A percentile compares a stretch with the other conserved stretches of the same genome.
Conservation (phyloP, 2,888 invertebrate species). For the Poecilobothrus nobilitatus region DNA sequence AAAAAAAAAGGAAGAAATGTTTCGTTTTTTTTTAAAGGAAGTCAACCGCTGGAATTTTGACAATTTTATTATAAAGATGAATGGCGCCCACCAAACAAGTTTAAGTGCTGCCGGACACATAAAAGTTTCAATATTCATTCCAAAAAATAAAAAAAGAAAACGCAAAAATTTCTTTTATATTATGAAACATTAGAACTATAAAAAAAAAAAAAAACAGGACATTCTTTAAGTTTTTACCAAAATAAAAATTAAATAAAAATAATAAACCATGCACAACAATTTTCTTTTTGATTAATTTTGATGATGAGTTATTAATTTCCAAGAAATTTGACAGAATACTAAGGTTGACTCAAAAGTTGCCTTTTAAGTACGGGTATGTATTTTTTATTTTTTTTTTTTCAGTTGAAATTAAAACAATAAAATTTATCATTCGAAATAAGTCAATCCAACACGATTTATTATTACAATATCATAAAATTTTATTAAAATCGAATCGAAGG, state of each 20-base stretch:
- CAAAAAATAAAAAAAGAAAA: constrained; percentile 22
- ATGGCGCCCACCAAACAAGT: constrained; percentile 38
- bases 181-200: not conserved
- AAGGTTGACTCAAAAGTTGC: not conserved
- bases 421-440: too few relatives aligned
- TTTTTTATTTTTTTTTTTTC: too few relatives aligned
- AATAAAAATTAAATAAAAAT: not conserved
- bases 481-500: too few relatives aligned
- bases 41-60: constrained; percentile 27
- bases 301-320: constrained; percentile 6
- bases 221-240: not conserved
- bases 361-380: too few relatives aligned
- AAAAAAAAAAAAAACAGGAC: constrained; percentile 2
- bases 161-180: constrained; percentile 20
- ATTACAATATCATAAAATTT: too few relatives aligned
- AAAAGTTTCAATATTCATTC: constrained; percentile 23
- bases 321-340: not conserved
- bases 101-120: constrained; percentile 16
- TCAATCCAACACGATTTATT: too few relatives aligned
- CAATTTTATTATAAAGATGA: constrained; percentile 39
- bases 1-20: not conserved
- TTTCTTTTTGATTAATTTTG: constrained; percentile 1
- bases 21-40: not conserved
- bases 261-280: not conserved
- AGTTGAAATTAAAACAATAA: too few relatives aligned